Evolutionary conservation across 2,888 invertebrate species (phyloP), one percentile per base, ranked within the genome.

Genomic region (Caradrina clavipalpis): DNA sequence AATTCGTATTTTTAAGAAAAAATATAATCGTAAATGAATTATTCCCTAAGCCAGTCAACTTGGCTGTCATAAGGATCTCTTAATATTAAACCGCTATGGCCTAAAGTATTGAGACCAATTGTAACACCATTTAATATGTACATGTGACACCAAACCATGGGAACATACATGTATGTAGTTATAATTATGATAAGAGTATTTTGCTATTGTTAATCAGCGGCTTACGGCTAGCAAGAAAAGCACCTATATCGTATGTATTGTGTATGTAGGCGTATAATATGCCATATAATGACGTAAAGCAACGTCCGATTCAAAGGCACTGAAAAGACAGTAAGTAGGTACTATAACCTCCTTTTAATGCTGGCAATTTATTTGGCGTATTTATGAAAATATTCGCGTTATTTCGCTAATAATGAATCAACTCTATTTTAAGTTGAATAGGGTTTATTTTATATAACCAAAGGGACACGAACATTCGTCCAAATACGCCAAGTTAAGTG

Each of bases 21-120:
- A 39, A 39, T 39, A 39, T 39, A 39, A 13, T 39, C 13, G n/a
- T 68, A 42, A 68, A 49, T 22, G 2, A 49, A 71, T 53, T 51
- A 67, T 26, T 67, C 39, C 4, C 49, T 19, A 78, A 67, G 62
- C 51, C 39, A 60, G 19, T 17, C 21, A n/a, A 49, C 72, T 58
- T 72, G 56, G 67, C 59, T 73, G 49, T 63, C 26, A 13, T 51
- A 60, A 63, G 42, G 63, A 73, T 73, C 73, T 67, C 67, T 61
- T 62, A 73, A 73, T 73, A 56, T 73, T 73, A 73, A 55, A 67
- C 69, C 69, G 45, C 57, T 64, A 74, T 61, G 77, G 77, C 77
- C 77, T 77, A 70, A 73, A 65, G 31, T 57, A 68, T 64, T 58
- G 54, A 74, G 69, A 78, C 79, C 76, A 78, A 35, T 35, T 13